Percentiles rank a stretch among this genome's conserved stretches.
Evolutionary conservation across 2,113 vertebrate genomes (phyloP).

Genomic region (Chlorocebus sabaeus): DNA sequence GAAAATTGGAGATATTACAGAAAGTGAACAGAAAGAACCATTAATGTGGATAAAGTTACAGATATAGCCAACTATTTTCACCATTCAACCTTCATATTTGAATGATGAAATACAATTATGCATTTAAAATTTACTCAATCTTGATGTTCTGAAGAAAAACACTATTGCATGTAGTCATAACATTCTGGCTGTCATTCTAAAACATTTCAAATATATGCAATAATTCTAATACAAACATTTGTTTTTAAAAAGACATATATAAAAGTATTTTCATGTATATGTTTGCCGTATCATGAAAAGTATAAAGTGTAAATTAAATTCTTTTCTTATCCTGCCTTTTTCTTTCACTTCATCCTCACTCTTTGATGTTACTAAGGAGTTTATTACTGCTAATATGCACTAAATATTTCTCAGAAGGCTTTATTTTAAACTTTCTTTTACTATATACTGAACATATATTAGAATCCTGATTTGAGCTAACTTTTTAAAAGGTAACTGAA

Average conservation of each 20-base stretch:
- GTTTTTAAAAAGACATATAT: not conserved
- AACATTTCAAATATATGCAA: not conserved
- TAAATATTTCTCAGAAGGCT: not conserved
- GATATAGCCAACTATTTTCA: not conserved
- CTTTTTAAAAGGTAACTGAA: conserved; percentile 17
- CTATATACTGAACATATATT: not conserved
- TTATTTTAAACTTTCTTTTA: conserved; percentile 4
- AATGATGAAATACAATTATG: not conserved
- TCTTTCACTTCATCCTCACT: not conserved
- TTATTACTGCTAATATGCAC: not conserved
- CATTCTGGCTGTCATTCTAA: not conserved
- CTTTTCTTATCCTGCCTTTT: not conserved
- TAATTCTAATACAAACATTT: not conserved
- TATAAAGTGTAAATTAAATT: not conserved
- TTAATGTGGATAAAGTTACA: not conserved
- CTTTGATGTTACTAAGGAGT: not conserved
- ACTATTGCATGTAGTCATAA: not conserved
- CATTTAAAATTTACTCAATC: not conserved
- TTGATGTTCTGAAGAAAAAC: not conserved
- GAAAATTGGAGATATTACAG: not conserved
- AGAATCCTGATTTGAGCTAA: conserved; percentile 23
- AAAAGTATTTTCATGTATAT: not conserved
- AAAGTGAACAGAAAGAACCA: not conserved
- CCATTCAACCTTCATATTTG: not conserved
- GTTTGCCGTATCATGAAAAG: not conserved